These are phyloP conservation scores for Scopus umbretta DNA, from an alignment of 2,113 vertebrate species.

Conservation along the genomic window DNA sequence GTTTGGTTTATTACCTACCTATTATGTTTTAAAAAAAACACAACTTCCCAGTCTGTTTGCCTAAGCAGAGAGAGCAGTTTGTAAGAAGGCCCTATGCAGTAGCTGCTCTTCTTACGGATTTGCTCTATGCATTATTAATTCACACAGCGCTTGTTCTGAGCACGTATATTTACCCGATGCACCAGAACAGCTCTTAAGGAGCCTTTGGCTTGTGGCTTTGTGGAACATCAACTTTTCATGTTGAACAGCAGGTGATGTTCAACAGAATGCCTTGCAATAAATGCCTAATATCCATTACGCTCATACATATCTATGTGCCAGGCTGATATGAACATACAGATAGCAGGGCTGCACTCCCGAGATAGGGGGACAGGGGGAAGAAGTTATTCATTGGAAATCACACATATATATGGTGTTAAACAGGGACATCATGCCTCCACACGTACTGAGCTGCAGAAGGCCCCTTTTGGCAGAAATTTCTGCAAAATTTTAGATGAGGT, in stretches of 20 bases:
- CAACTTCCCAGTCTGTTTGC: constrained; percentile 11
- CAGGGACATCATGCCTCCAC: not conserved
- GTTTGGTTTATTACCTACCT: not conserved
- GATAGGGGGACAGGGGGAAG: not conserved
- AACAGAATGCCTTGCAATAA: constrained; percentile 26
- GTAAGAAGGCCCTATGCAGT: not conserved
- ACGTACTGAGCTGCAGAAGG: accelerated
- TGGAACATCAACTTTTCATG: constrained; percentile 53
- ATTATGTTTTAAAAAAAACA: constrained; percentile 15
- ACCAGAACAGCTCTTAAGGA: constrained; percentile 17
- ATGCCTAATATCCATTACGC: constrained; percentile 22
- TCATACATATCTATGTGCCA: not conserved
- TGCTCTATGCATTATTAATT: constrained; percentile 51
- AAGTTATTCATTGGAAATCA: constrained; percentile 16
- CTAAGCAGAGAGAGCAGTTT: not conserved
- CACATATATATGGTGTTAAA: not conserved
- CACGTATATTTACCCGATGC: constrained; percentile 15
- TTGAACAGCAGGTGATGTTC: constrained; percentile 63
- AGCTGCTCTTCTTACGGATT: not conserved
- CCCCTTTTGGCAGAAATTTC: not conserved
- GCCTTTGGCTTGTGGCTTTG: constrained; percentile 24
- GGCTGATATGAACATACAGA: constrained; percentile 6
- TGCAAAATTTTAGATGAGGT: not conserved
- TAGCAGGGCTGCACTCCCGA: constrained; percentile 25
- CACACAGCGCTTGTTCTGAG: not conserved